Evolutionary conservation across 2,888 invertebrate species (phyloP).

Genomic region (Boloria euphrosyne): DNA sequence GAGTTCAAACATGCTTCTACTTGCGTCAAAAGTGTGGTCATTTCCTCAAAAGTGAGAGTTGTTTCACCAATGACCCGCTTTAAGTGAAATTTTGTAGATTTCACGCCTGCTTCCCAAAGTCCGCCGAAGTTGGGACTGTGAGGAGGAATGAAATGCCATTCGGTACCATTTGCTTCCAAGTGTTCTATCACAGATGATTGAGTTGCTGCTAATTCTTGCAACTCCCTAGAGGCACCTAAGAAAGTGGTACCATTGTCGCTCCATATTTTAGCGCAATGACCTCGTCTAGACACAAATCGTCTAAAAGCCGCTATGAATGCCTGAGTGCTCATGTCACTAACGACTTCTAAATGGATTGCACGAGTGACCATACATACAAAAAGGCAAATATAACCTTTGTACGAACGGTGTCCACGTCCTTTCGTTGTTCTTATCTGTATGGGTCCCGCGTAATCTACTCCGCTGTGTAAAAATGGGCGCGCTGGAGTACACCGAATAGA

Average conservation of each 20-base stretch:
- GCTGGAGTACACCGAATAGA: conserved; percentile 21
- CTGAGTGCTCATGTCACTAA: conserved; percentile 34
- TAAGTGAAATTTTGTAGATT: conserved; percentile 37
- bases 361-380: conserved; percentile 6
- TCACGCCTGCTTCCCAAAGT: conserved; percentile 32
- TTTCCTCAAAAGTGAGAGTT: conserved; percentile 40
- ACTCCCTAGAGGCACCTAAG: conserved; percentile 36
- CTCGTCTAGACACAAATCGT: conserved; percentile 41
- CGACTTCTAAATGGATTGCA: conserved; percentile 36
- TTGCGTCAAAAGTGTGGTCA: conserved; percentile 36
- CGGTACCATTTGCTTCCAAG: conserved; percentile 19
- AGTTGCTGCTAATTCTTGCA: conserved; percentile 19
- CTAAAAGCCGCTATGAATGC: conserved; percentile 41
- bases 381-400: conserved; percentile 34
- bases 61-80: conserved; percentile 33
- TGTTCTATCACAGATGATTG: conserved; percentile 15
- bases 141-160: conserved; percentile 42
- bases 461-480: conserved; percentile 29
- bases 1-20: conserved; percentile 44
- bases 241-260: conserved; percentile 46
- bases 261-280: conserved; percentile 38
- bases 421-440: conserved; percentile 25
- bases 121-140: conserved; percentile 40
- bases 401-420: conserved; percentile 30
- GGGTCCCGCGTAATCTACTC: conserved; percentile 37